phyloP scores from a whole-genome alignment of 2,888 invertebrate species.

The Melieria picta region DNA sequence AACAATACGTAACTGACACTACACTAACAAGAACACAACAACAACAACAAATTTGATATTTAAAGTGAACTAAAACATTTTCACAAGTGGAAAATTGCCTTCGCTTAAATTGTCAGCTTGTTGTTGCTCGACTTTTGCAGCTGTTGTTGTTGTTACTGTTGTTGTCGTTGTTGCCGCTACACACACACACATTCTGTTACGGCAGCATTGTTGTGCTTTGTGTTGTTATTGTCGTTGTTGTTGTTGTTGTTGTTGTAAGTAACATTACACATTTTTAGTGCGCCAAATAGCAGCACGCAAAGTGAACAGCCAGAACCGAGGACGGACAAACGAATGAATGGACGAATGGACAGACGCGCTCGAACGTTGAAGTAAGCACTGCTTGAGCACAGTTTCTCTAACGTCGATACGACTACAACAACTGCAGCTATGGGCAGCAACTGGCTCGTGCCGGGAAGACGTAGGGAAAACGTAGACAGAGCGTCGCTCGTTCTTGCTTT shows the following conservation, averaged over 20 bases:
- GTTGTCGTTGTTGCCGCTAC: constrained; percentile 10
- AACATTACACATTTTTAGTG: constrained; percentile 11
- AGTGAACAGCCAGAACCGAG: constrained; percentile 5
- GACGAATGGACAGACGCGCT: not conserved
- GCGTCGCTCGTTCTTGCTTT: no score
- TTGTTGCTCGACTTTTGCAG: constrained; percentile 17
- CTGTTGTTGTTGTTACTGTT: constrained; percentile 18
- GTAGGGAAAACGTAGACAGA: no score
- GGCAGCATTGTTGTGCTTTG: constrained; percentile 1
- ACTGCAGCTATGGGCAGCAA: no score
- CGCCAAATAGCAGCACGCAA: not conserved
- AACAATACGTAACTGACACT: constrained; percentile 38
- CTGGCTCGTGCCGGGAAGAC: no score
- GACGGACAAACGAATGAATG: constrained; percentile 6
- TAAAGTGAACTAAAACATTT: constrained; percentile 41
- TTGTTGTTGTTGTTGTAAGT: constrained; percentile 11
- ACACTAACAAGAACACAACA: constrained; percentile 10
- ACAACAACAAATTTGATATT: constrained; percentile 20
- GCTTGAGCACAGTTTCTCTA: no score
- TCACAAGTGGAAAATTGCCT: constrained; percentile 50
- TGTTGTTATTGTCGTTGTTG: constrained; percentile 19
- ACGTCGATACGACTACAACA: no score
- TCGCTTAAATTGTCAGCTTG: constrained; percentile 48
- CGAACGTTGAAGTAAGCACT: no score
- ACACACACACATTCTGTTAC: constrained; percentile 6